Conservation (phyloP, 2,888 invertebrate species). For the Euspilapteryx auroguttella region DNA sequence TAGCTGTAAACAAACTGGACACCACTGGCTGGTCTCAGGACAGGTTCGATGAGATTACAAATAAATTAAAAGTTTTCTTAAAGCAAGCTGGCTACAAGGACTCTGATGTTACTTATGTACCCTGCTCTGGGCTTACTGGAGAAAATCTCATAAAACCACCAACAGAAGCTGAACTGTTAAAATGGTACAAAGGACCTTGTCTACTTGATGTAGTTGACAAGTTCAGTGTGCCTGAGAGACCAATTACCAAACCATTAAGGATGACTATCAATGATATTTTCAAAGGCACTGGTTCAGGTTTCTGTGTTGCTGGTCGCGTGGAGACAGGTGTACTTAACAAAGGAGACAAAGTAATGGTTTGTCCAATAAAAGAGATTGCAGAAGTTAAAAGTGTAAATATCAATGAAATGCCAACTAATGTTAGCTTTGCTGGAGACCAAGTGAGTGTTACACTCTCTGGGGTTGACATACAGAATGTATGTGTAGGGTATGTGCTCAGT, state of each 20-base stretch:
- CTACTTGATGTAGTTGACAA: constrained; percentile 85
- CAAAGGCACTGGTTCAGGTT: constrained; percentile 89
- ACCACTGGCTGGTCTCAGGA: constrained; percentile 92
- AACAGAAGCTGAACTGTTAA: constrained; percentile 62
- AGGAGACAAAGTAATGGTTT: constrained; percentile 85
- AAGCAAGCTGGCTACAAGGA: constrained; percentile 93
- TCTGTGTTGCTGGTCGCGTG: constrained; percentile 87
- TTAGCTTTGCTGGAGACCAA: constrained; percentile 94
- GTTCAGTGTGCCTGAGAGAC: constrained; percentile 84
- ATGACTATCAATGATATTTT: constrained; percentile 94
- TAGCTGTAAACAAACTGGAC: constrained; percentile 97
- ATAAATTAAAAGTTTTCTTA: constrained; percentile 78
- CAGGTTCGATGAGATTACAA: constrained; percentile 86
- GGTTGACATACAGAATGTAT: constrained; percentile 82
- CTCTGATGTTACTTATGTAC: constrained; percentile 83
- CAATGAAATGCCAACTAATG: constrained; percentile 70
- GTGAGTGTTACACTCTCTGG: constrained; percentile 80
- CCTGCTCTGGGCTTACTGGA: constrained; percentile 95
- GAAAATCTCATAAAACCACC: constrained; percentile 82
- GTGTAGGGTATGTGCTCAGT: constrained; percentile 86
- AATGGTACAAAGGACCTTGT: constrained; percentile 84
- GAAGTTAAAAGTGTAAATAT: constrained; percentile 74
- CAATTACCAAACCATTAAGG: constrained; percentile 85
- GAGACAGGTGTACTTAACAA: constrained; percentile 87
- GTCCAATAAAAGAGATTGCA: constrained; percentile 84